Percentiles rank a stretch among this genome's conserved stretches.
These are phyloP conservation scores for Nannoperca australis DNA, from an alignment of 2,797 vertebrate species.

Conservation along the genomic window DNA sequence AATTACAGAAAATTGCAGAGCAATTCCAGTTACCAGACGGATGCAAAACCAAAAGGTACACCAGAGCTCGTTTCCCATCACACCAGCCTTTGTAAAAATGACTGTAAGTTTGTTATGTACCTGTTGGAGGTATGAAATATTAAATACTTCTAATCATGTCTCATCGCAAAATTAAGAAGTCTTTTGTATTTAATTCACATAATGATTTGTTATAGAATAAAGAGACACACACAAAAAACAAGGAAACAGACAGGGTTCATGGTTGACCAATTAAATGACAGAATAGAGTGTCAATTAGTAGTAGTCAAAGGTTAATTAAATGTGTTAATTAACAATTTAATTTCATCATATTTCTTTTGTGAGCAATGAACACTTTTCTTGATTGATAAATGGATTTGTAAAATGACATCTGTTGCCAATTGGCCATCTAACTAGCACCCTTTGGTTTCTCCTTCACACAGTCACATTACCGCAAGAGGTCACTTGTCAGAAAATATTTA, in stretches of 20 bases:
- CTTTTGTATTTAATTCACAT: background rate
- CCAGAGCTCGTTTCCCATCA: background rate
- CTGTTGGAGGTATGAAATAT: background rate
- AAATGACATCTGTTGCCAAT: background rate
- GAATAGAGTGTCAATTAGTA: background rate
- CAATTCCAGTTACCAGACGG: conserved; percentile 12
- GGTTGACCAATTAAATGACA: background rate
- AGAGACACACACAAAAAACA: background rate
- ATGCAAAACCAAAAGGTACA: conserved; percentile 1
- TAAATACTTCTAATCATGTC: background rate
- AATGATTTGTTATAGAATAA: background rate
- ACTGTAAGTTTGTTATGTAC: background rate
- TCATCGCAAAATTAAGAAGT: background rate
- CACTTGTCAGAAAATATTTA: background rate
- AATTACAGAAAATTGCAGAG: conserved; percentile 41
- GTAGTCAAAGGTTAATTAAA: background rate
- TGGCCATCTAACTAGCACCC: too few relatives aligned
- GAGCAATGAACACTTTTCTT: background rate
- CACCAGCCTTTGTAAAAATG: background rate
- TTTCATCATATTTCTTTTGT: too few relatives aligned
- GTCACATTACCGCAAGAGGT: background rate
- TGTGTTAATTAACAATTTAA: background rate
- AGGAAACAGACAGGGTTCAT: background rate
- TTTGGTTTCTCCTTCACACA: background rate
- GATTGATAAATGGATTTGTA: too few relatives aligned